Conservation (phyloP, 2,888 invertebrate species). For the Drosophila nr. perissopoda region DNA sequence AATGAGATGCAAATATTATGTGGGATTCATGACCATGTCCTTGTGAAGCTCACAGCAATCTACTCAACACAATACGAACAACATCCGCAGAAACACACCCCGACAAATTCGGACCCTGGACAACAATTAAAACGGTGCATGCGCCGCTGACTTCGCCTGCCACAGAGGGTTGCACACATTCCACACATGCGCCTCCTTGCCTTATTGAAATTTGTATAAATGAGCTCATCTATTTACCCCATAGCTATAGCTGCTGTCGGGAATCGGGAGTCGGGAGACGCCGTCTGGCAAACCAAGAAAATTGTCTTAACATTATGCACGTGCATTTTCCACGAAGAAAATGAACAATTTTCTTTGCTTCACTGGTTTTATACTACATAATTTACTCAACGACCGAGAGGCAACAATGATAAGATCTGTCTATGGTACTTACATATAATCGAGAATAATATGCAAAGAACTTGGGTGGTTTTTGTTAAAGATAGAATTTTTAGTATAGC, state of each 20-base stretch:
- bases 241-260: background rate
- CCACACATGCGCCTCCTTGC: slow-evolving; percentile 38
- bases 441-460: slow-evolving; percentile 56
- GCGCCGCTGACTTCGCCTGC: slow-evolving; percentile 61
- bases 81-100: slow-evolving; percentile 38
- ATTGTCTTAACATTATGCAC: slow-evolving; percentile 67
- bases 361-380: slow-evolving; percentile 61
- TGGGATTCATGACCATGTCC: slow-evolving; percentile 84
- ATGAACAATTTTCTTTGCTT: slow-evolving; percentile 66
- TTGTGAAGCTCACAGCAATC: slow-evolving; percentile 65
- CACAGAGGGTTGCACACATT: slow-evolving; percentile 65
- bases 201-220: slow-evolving; percentile 57
- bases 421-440: slow-evolving; percentile 7
- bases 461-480: background rate
- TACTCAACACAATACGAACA: slow-evolving; percentile 2
- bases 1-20: slow-evolving; percentile 85
- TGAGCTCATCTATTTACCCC: slow-evolving; percentile 60
- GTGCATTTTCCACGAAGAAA: slow-evolving; percentile 67
- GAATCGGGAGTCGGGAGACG: slow-evolving; percentile 13
- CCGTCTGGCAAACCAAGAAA: slow-evolving; percentile 54
- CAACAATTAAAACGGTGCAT: slow-evolving; percentile 65
- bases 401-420: slow-evolving; percentile 43
- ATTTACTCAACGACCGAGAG: slow-evolving; percentile 46
- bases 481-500: background rate
- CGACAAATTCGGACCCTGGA: slow-evolving; percentile 50